Conservation (phyloP, 2,888 invertebrate species). For the Cremastobaeus sp. region DNA sequence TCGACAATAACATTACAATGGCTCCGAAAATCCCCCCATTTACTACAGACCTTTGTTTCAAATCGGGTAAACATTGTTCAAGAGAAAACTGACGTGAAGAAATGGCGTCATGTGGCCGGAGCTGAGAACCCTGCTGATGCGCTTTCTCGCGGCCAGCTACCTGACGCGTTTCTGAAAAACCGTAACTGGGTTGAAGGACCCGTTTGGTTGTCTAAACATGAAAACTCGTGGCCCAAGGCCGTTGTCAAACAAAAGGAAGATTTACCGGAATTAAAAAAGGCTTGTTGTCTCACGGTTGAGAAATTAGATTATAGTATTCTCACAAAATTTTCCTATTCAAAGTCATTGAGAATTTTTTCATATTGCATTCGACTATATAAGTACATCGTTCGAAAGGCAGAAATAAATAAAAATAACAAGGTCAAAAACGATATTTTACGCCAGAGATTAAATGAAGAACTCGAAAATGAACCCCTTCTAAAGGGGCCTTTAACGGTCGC, state of each 20-base stretch:
- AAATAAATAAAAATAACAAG: background rate
- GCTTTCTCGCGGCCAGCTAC: constrained; percentile 13
- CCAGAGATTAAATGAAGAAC: too few species aligned
- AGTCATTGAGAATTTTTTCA: background rate
- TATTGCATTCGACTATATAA: background rate
- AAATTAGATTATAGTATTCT: background rate
- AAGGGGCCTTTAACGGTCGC: too few species aligned
- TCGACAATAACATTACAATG: too few species aligned
- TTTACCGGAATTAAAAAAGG: constrained; percentile 11
- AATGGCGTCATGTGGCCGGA: background rate
- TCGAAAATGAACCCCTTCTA: too few species aligned
- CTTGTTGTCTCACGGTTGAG: constrained; percentile 3
- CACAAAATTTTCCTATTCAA: background rate
- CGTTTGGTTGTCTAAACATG: background rate
- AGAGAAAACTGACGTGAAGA: constrained; percentile 10
- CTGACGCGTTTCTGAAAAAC: constrained; percentile 8
- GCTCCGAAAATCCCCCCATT: constrained; percentile 5
- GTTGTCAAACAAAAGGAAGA: background rate
- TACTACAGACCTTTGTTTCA: constrained; percentile 17
- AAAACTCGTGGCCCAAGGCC: background rate
- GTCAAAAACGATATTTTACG: background rate
- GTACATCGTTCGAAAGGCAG: background rate
- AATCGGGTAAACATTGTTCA: constrained; percentile 15
- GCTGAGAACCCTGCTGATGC: too few species aligned
- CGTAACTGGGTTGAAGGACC: background rate